A percentile compares a stretch with the other conserved stretches of the same genome.
Conservation (phyloP, 2,113 vertebrate genomes). For the Plecturocebus donacophilus region DNA sequence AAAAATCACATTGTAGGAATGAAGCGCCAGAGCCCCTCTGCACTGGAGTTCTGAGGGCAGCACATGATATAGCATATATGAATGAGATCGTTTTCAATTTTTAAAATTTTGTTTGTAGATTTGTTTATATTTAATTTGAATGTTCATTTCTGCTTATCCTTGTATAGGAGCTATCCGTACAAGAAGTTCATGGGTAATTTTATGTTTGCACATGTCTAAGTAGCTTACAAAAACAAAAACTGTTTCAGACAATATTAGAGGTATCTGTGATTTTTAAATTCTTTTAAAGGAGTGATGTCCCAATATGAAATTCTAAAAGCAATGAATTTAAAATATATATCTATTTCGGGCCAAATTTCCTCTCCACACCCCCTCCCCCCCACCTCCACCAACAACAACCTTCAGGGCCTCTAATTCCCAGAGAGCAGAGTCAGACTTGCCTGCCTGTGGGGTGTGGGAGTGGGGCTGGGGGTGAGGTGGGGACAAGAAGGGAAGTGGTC, state of each 20-base stretch:
- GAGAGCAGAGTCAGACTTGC: not conserved
- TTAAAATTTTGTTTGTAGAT: not conserved
- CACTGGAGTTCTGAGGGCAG: not conserved
- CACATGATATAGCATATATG: not conserved
- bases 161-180: not conserved
- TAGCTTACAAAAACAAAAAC: slow-evolving; percentile 1
- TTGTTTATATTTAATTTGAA: not conserved
- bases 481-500: rapidly evolving
- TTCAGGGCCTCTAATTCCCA: not conserved
- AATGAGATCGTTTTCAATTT: not conserved
- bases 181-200: not conserved
- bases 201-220: not conserved
- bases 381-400: not conserved
- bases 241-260: not conserved
- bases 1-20: rapidly evolving
- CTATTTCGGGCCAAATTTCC: not conserved
- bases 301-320: not conserved
- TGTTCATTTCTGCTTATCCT: not conserved
- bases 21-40: rapidly evolving
- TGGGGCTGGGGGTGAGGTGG: not conserved
- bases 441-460: too few relatives aligned
- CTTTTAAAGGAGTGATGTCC: not conserved
- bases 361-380: rapidly evolving
- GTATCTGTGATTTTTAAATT: not conserved
- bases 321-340: not conserved